Evolutionary conservation across 1,140 invertebrate species (phyloP).

Genomic region (Euschistus heros): DNA sequence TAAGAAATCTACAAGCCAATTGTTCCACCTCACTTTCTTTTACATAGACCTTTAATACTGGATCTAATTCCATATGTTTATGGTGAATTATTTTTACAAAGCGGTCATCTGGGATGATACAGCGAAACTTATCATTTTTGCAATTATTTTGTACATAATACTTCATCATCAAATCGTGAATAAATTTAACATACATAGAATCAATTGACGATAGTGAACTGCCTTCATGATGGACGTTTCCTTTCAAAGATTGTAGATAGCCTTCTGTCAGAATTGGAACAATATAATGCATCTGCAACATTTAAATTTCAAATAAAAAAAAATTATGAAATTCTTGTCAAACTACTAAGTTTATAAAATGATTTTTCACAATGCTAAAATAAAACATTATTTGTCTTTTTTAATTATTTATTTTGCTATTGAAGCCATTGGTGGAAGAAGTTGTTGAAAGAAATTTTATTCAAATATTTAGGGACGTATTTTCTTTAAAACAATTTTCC

Average conservation of each 20-base stretch:
- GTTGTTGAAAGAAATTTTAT: too few species aligned
- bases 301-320: background rate
- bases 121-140: slow-evolving; percentile 24
- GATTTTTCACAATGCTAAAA: too few species aligned
- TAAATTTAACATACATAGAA: slow-evolving; percentile 17
- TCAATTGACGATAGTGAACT: slow-evolving; percentile 14
- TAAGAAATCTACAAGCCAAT: slow-evolving; percentile 20
- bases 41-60: slow-evolving; percentile 12
- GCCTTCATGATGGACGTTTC: background rate
- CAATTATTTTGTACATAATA: slow-evolving; percentile 25
- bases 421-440: too few species aligned
- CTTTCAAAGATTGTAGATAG: slow-evolving; percentile 20
- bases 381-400: too few species aligned
- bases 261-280: slow-evolving; percentile 24
- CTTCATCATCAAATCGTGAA: slow-evolving; percentile 25
- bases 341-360: too few species aligned
- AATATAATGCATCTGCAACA: slow-evolving; percentile 25
- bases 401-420: too few species aligned
- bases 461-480: too few species aligned
- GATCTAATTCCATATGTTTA: slow-evolving; percentile 19
- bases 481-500: too few species aligned
- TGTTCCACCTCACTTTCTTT: slow-evolving; percentile 16
- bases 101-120: slow-evolving; percentile 28
- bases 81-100: slow-evolving; percentile 23
- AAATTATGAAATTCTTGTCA: too few species aligned